Evolutionary conservation across 2,113 vertebrate genomes (phyloP).

Genomic region (Ariopsis seemanni): DNA sequence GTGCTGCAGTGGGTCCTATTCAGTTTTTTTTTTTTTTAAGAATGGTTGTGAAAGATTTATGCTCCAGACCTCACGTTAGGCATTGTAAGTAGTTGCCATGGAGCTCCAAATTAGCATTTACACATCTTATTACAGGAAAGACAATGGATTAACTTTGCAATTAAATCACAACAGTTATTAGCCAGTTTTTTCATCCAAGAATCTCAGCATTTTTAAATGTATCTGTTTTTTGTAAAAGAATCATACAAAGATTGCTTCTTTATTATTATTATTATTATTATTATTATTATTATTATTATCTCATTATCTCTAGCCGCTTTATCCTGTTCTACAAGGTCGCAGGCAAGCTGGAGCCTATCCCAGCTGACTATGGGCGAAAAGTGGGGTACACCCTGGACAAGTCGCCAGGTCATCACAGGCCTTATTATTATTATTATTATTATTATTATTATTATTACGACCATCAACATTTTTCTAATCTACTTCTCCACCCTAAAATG

Average conservation of each 20-base stretch:
- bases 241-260: too few relatives aligned
- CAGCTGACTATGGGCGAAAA: too few relatives aligned
- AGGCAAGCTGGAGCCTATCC: too few relatives aligned
- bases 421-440: too few relatives aligned
- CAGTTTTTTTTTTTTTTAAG: conserved; percentile 57
- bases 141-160: conserved; percentile 46
- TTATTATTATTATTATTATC: too few relatives aligned
- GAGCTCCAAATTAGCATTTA: conserved; percentile 61
- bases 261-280: too few relatives aligned
- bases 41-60: conserved; percentile 59
- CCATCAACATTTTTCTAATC: neutral
- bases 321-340: too few relatives aligned
- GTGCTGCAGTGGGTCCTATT: conserved; percentile 59
- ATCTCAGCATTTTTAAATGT: conserved; percentile 45
- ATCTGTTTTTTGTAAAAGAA: neutral
- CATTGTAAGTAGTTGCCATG: conserved; percentile 57
- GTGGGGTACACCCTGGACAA: too few relatives aligned
- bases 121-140: conserved; percentile 53
- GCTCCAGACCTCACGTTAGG: conserved; percentile 57
- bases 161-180: conserved; percentile 47
- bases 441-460: neutral
- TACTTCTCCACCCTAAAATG: neutral
- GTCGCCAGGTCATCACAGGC: too few relatives aligned
- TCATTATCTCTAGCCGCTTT: too few relatives aligned
- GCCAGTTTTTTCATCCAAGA: conserved; percentile 28